A percentile compares a stretch with the other conserved stretches of the same genome.
These are phyloP conservation scores for Dendrophyllia cribrosa DNA, from an alignment of 64 coral and sea anemone genomes.

Conservation along the genomic window DNA sequence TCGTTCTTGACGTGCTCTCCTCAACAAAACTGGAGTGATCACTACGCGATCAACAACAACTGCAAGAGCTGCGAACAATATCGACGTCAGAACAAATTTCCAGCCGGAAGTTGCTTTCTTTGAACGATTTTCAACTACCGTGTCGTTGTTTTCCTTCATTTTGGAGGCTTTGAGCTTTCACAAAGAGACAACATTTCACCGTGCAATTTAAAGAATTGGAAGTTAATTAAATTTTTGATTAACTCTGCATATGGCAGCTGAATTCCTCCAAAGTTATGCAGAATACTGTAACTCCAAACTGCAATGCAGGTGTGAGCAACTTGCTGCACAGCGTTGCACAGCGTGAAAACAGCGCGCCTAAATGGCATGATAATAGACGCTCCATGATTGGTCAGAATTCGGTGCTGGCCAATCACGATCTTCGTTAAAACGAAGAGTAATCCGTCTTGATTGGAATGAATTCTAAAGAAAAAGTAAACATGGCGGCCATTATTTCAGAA, in stretches of 20 bases:
- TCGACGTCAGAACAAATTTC: conserved; percentile 3
- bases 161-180: not conserved
- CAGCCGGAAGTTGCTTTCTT: conserved; percentile 9
- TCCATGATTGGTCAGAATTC: conserved; percentile 25
- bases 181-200: not conserved
- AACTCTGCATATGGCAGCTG: not conserved
- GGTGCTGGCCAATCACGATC: not conserved
- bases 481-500: conserved; percentile 68
- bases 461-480: conserved; percentile 52
- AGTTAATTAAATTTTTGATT: not conserved
- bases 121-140: not conserved
- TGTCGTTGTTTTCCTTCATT: not conserved
- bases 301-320: too few species aligned
- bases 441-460: not conserved
- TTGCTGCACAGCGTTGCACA: too few species aligned
- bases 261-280: too few species aligned
- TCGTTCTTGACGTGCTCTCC: not conserved
- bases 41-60: conserved; percentile 34
- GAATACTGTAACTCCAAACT: too few species aligned
- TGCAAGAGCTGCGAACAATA: conserved; percentile 6
- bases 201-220: not conserved
- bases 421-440: conserved; percentile 7
- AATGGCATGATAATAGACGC: not conserved
- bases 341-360: not conserved
- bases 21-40: not conserved